A percentile compares a stretch with the other conserved stretches of the same genome.
phyloP scores from a whole-genome alignment of 2,113 vertebrate genomes.

The Cyphomyrus discorhynchus region DNA sequence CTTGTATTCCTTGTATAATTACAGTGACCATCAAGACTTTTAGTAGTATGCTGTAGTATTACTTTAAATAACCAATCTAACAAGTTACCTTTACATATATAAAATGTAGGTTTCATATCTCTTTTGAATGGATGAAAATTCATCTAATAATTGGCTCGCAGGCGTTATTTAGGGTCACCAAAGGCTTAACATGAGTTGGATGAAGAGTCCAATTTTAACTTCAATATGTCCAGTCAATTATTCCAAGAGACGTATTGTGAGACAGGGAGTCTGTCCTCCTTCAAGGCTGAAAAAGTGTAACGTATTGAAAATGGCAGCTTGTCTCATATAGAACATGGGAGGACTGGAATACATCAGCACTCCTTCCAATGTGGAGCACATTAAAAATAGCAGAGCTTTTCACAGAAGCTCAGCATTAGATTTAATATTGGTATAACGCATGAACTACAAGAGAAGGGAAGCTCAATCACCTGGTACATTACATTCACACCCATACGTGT shows the following conservation, averaged over 20 bases:
- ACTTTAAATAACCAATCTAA: neutral
- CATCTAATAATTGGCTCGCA: conserved; percentile 2
- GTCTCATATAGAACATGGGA: neutral
- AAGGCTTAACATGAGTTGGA: neutral
- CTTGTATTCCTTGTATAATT: neutral
- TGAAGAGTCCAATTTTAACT: neutral
- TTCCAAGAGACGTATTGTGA: neutral
- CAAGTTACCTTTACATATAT: neutral
- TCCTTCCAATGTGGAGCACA: neutral
- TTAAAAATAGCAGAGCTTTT: neutral
- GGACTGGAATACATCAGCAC: neutral
- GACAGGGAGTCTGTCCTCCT: neutral
- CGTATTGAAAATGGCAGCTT: neutral
- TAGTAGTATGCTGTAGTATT: neutral
- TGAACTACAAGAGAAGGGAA: neutral
- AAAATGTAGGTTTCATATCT: neutral
- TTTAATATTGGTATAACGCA: neutral
- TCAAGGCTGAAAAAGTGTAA: neutral
- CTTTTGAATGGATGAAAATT: neutral
- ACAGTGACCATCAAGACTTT: neutral
- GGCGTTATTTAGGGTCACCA: neutral
- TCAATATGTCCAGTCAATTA: conserved; percentile 6
- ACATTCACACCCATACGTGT: neutral
- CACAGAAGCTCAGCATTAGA: neutral
- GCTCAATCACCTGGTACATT: too few species aligned